phyloP scores from a whole-genome alignment of 2,888 invertebrate species.

The Oscheius sp. region DNA sequence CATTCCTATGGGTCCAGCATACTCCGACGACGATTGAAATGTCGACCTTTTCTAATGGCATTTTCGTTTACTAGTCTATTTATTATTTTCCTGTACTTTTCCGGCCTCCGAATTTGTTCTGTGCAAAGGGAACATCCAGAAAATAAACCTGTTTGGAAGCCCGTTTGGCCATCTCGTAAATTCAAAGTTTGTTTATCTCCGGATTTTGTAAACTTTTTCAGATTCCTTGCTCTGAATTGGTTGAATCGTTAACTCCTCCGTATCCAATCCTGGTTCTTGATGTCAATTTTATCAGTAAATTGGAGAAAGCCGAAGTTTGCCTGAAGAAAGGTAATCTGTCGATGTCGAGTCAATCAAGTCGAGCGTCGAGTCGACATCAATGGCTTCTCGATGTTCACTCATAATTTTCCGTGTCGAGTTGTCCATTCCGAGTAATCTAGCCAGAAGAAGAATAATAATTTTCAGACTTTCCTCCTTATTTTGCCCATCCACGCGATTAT shows the following conservation, averaged over 20 bases:
- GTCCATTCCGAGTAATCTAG: too few species aligned
- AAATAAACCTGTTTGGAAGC: not conserved
- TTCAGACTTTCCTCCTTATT: slow-evolving; percentile 3
- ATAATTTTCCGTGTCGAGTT: too few species aligned
- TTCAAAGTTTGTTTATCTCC: not conserved
- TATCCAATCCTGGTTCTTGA: not conserved
- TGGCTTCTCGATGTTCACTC: too few species aligned
- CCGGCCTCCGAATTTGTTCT: not conserved
- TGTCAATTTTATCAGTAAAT: not conserved
- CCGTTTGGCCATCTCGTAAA: not conserved
- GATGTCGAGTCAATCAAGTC: too few species aligned
- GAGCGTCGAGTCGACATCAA: too few species aligned
- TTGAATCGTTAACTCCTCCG: not conserved
- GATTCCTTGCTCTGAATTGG: not conserved
- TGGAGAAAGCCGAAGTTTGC: not conserved
- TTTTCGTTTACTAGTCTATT: not conserved
- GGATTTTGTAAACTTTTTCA: too few species aligned
- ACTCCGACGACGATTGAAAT: too few species aligned
- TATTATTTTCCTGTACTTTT: not conserved
- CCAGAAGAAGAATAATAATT: not conserved
- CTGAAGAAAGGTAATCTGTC: slow-evolving; percentile 14
- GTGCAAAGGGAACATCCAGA: not conserved
- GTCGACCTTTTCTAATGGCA: too few species aligned
- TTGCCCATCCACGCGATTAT: not conserved
- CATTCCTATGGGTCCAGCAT: too few species aligned